Percentiles rank a stretch among this genome's conserved stretches.
These are phyloP conservation scores for Lycopodina hypogea DNA, from an alignment of 37 sponge, comb jelly and placozoan species.

Conservation along the genomic window DNA sequence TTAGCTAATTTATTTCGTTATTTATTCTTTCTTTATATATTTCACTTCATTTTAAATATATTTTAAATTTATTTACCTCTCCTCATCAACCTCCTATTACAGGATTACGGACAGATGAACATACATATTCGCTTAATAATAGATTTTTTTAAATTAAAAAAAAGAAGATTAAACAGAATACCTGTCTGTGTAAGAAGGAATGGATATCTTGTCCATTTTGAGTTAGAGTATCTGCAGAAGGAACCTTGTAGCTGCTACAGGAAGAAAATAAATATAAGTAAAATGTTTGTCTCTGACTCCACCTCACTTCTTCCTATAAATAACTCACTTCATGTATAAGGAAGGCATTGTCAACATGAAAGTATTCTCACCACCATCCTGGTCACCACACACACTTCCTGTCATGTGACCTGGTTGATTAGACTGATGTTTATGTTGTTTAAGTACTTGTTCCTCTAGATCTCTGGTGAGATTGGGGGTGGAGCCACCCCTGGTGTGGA, in stretches of 20 bases:
- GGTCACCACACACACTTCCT: background rate
- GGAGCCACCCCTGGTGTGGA: conserved; percentile 66
- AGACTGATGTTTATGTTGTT: no score
- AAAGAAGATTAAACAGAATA: background rate
- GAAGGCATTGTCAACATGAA: background rate
- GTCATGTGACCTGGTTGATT: background rate
- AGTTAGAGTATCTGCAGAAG: conserved; percentile 44
- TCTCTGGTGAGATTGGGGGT: conserved; percentile 76
- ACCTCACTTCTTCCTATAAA: background rate
- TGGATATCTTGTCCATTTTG: conserved; percentile 45
- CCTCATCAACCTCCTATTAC: no score
- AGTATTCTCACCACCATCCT: background rate
- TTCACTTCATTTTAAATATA: no score
- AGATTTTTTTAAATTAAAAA: background rate
- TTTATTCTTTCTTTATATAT: no score
- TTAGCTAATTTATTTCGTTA: no score
- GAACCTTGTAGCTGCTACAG: background rate
- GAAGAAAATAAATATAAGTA: background rate
- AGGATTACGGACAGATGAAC: no score
- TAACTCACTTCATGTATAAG: conserved; percentile 3
- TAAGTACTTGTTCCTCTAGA: conserved; percentile 34
- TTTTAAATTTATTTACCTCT: no score
- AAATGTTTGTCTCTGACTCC: background rate
- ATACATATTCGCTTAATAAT: no score
- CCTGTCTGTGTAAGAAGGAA: conserved; percentile 49